These are phyloP conservation scores for Nasua narica DNA, from an alignment of 2,797 vertebrate species.

Conservation along the genomic window DNA sequence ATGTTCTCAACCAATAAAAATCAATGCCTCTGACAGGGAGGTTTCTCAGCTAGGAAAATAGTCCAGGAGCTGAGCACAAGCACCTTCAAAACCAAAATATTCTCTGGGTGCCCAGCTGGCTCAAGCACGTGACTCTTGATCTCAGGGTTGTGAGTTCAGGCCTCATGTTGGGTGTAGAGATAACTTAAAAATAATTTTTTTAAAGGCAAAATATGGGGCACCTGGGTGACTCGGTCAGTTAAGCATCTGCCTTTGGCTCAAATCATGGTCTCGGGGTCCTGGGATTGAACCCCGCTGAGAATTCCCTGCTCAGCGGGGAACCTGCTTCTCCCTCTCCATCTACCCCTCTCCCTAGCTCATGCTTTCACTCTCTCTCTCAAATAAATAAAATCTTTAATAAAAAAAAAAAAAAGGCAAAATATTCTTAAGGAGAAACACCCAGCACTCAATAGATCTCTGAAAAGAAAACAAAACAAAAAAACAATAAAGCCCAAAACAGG, in stretches of 20 bases:
- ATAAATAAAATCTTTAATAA: not conserved
- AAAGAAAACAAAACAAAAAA: not conserved
- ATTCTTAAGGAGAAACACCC: slow-evolving; percentile 2
- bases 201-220: no score
- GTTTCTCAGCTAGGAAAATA: not conserved
- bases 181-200: not conserved
- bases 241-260: no score
- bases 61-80: not conserved
- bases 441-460: not conserved
- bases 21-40: not conserved
- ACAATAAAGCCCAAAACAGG: not conserved
- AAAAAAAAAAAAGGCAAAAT: not conserved
- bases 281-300: no score
- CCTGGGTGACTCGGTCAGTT: no score
- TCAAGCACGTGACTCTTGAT: not conserved
- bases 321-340: not conserved
- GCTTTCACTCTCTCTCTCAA: no score
- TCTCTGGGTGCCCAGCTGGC: not conserved
- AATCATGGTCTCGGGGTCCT: no score
- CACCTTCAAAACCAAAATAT: slow-evolving; percentile 40
- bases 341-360: no score
- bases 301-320: no score
- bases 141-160: not conserved
- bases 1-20: not conserved
- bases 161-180: not conserved